phyloP scores from a whole-genome alignment of 1,140 invertebrate genomes.

The Diprion similis region DNA sequence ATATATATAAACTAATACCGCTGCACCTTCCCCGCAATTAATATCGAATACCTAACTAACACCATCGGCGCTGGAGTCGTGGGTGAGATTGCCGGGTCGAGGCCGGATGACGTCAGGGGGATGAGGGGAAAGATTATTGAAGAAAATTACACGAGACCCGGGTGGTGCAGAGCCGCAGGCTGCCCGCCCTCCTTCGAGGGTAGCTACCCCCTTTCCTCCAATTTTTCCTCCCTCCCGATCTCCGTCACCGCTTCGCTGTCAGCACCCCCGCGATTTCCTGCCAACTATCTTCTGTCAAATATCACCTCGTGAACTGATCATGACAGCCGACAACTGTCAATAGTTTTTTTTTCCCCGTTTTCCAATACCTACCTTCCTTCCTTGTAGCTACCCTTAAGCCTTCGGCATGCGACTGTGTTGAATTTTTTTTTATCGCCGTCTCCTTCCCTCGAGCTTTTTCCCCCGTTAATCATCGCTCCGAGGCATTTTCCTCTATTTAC shows the following conservation, averaged over 20 bases:
- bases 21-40: no score
- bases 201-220: background rate
- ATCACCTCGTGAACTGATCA: background rate
- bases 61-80: no score
- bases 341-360: background rate
- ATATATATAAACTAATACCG: no score
- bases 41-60: no score
- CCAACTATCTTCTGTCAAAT: background rate
- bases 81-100: background rate
- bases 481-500: background rate
- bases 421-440: no score
- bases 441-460: background rate
- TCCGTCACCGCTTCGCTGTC: background rate
- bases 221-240: background rate
- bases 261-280: slow-evolving; percentile 1
- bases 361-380: no score
- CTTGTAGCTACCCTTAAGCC: no score
- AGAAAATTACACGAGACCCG: slow-evolving; percentile 40
- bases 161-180: slow-evolving; percentile 8
- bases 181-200: background rate
- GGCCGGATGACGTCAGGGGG: background rate
- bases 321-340: slow-evolving; percentile 4
- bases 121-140: slow-evolving; percentile 34
- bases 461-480: background rate
- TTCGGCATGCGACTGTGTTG: no score